Evolutionary conservation across 2,888 invertebrate genomes (phyloP).

Genomic region (Rhingia rostrata): DNA sequence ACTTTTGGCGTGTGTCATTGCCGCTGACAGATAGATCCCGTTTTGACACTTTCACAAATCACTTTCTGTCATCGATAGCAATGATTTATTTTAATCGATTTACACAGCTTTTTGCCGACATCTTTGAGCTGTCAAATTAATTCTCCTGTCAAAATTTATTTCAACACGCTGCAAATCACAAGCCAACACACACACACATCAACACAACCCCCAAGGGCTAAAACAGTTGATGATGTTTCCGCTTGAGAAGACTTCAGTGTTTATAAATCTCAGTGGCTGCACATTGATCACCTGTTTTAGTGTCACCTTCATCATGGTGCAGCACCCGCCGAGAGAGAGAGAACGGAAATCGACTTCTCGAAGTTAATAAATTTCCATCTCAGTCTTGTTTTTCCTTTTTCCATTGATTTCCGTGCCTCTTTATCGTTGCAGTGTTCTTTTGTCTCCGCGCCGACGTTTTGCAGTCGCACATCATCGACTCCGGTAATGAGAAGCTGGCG

Average conservation of each 20-base stretch:
- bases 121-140: no score
- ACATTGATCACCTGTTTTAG: conserved; percentile 31
- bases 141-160: no score
- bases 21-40: no score
- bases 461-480: conserved; percentile 56
- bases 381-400: conserved; percentile 9
- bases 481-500: conserved; percentile 50
- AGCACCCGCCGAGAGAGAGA: neutral
- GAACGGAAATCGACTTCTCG: conserved; percentile 59
- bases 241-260: neutral
- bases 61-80: no score
- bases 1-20: no score
- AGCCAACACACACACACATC: conserved; percentile 41
- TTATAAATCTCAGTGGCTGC: conserved; percentile 17
- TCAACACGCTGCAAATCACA: no score
- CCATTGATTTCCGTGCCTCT: conserved; percentile 1
- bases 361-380: conserved; percentile 47
- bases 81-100: no score
- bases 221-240: conserved; percentile 7
- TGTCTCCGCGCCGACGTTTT: neutral
- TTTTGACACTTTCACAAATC: no score
- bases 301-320: conserved; percentile 47
- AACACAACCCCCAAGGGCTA: neutral
- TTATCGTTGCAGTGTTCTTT: neutral
- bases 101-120: no score